Evolutionary conservation across 2,888 invertebrate species (phyloP), one percentile per base, ranked within the genome.

Genomic region (Hofmannophila pseudospretella): DNA sequence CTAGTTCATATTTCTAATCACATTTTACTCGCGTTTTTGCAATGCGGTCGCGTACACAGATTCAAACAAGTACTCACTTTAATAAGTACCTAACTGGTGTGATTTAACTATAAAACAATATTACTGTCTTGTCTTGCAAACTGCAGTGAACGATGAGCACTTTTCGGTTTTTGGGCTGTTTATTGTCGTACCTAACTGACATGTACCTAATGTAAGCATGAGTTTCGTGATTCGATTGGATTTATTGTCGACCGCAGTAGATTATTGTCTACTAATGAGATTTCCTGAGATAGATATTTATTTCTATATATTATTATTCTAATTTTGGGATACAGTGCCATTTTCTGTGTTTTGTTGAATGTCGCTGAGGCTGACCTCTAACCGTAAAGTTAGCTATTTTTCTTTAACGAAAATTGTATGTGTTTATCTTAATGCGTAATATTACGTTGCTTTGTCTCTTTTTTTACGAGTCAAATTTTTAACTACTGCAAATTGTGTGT

Each of bases 251-350:
- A n/a, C n/a, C n/a, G 25, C 25, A 48, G 49, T 45, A 44, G 42
- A 44, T n/a, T n/a, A n/a, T n/a, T n/a, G n/a, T 47, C 45, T 53
- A 42, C 44, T 57, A 45, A 49, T 53, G 51, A 57, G 47, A 60
- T 55, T 58, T 47, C 38, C 48, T 48, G 44, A 40, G 38, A 43
- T 47, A 45, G 35, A 43, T 44, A 39, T 39, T 43, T 33, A 44
- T 38, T 38, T 34, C 39, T 44, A 37, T 35, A 23, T 38, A 13
- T 49, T 50, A 13, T 49, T 50, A 49, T 54, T 58, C 56, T 10
- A 11, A 58, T 51, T 67, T 50, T 65, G 58, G 64, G 64, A 64
- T 67, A 58, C 64, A 69, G 77, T 79, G 79, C 78, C 79, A 79
- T 79, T 73, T 62, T 62, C 64, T 58, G 54, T 64, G 67, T 71